Evolutionary conservation across 2,797 vertebrate species (phyloP), one percentile per base, ranked within the genome.

Genomic region (Bufotes viridis): DNA sequence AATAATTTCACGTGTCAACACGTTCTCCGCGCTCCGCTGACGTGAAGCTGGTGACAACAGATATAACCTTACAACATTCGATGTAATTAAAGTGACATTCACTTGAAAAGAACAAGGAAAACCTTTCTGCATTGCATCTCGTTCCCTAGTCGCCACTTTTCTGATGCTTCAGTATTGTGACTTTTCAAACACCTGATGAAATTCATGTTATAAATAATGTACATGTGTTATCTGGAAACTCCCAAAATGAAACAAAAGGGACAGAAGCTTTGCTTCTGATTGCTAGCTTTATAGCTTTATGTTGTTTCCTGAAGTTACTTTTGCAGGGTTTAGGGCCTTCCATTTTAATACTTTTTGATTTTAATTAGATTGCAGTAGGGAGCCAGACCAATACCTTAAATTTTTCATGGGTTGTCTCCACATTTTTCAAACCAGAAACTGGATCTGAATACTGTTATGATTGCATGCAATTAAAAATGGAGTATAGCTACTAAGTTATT

Each of bases 1-100:
- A 85, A 85, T 88, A 63, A 88, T 84, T 88, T 80, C 65, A 80
- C 55, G 49, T 88, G 82, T 88, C 87, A 88, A 65, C 82, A 85
- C 15, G 65, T 76, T 86, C 53, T 42, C 17, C 51, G 17, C 42
- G 24, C 60, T n/a, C 26, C 18, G 57, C 49, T 78, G 76, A 81
- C 60, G 83, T 63, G 78, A 89, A 86, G 65, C 49, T 76, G 49
- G 42, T 89, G 84, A 86, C 83, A 89, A 61, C 49, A 89, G 78
- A 85, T 63, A 63, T 69, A 82, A 67, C 75, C 84, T 80, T 69
- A 78, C 49, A 61, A 24, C 22, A 49, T 72, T 83, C 63, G 51
- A 58, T 70, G 74, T 84, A 88, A 88, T 88, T 88, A 88, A 88
- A 88, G 72, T 88, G 82, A 82, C 82, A 84, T 84, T 80, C 2